Evolutionary conservation across 2,888 invertebrate species (phyloP).

Genomic region (Leptothorax acervorum): DNA sequence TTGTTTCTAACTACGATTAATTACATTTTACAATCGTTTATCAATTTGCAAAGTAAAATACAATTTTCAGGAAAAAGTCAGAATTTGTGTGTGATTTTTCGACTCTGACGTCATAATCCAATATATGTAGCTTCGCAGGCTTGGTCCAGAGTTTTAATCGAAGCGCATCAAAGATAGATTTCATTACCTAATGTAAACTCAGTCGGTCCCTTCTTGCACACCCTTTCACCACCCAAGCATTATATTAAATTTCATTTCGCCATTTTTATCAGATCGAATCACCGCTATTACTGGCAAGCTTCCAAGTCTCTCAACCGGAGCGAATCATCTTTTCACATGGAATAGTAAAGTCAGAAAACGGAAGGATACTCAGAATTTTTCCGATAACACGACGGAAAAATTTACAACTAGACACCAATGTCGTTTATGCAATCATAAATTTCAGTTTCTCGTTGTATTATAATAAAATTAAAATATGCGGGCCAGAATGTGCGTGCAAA

Average conservation of each 20-base stretch:
- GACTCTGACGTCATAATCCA: slow-evolving; percentile 35
- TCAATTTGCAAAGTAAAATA: slow-evolving; percentile 5
- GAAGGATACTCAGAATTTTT: background rate
- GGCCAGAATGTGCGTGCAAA: background rate
- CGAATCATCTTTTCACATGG: slow-evolving; percentile 57
- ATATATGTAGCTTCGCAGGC: slow-evolving; percentile 7
- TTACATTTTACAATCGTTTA: slow-evolving; percentile 13
- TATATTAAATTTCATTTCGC: slow-evolving; percentile 62
- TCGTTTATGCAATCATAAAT: slow-evolving; percentile 15
- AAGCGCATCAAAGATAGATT: slow-evolving; percentile 57
- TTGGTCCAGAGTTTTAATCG: slow-evolving; percentile 41
- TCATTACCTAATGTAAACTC: slow-evolving; percentile 65
- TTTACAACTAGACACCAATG: slow-evolving; percentile 15
- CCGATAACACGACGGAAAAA: background rate
- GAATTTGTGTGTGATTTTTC: slow-evolving; percentile 19
- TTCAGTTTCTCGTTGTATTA: slow-evolving; percentile 2
- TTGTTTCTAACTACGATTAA: background rate
- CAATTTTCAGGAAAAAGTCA: background rate
- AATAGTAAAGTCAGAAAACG: slow-evolving; percentile 40
- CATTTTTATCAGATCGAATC: slow-evolving; percentile 63
- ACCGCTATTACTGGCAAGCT: slow-evolving; percentile 66
- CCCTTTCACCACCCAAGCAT: slow-evolving; percentile 46
- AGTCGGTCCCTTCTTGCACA: slow-evolving; percentile 18
- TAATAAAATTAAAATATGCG: slow-evolving; percentile 2
- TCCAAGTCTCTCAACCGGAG: slow-evolving; percentile 64